A percentile compares a stretch with the other conserved stretches of the same genome.
phyloP scores from a whole-genome alignment of 2,888 invertebrate species.

The Biston stratarius region DNA sequence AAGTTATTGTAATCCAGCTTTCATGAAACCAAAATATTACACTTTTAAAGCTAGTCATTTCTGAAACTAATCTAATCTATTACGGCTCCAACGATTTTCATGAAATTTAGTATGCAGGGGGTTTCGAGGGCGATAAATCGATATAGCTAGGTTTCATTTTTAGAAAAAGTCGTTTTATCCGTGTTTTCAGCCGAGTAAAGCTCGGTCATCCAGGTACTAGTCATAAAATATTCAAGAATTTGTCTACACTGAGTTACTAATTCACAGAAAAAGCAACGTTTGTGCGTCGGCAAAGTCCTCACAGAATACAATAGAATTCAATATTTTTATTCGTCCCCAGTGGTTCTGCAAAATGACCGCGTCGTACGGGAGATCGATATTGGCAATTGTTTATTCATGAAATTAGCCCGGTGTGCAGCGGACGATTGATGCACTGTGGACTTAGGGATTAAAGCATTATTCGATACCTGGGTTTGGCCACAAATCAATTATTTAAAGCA shows the following conservation, averaged over 20 bases:
- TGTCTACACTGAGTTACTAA: slow-evolving; percentile 11
- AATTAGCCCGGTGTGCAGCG: slow-evolving; percentile 44
- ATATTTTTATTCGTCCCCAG: slow-evolving; percentile 41
- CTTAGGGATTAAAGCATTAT: slow-evolving; percentile 50
- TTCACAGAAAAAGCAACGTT: not conserved
- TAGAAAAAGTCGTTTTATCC: too few species aligned
- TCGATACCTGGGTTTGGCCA: slow-evolving; percentile 33
- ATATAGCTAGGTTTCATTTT: too few species aligned
- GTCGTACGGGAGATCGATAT: slow-evolving; percentile 63
- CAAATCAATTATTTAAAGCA: slow-evolving; percentile 14
- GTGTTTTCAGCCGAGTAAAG: too few species aligned
- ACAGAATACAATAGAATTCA: slow-evolving; percentile 23
- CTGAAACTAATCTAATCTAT: too few species aligned
- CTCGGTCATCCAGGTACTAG: too few species aligned
- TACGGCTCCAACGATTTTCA: too few species aligned
- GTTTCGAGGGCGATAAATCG: too few species aligned
- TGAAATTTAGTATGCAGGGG: too few species aligned
- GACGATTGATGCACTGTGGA: slow-evolving; percentile 45
- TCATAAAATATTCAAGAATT: not conserved
- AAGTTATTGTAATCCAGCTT: too few species aligned
- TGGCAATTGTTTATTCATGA: slow-evolving; percentile 70
- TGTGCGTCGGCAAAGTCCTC: slow-evolving; percentile 27
- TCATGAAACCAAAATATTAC: not conserved
- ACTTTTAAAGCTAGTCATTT: not conserved
- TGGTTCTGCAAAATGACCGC: slow-evolving; percentile 52